A percentile compares a stretch with the other conserved stretches of the same genome.
phyloP scores from a whole-genome alignment of 2,113 vertebrate genomes.

The Montifringilla adamsi region DNA sequence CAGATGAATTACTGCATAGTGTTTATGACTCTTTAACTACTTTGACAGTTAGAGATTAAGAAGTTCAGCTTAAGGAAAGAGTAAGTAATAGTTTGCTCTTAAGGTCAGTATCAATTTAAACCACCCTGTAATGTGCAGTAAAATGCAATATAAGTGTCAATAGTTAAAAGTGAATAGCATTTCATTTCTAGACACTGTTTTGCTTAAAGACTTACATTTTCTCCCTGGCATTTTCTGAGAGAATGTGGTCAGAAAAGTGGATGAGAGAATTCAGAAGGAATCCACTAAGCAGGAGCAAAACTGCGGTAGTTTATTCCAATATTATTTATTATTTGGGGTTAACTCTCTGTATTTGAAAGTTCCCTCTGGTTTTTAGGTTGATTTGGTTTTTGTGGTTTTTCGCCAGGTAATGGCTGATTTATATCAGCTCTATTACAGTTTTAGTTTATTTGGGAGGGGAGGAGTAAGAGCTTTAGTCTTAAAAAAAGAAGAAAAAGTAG shows the following conservation, averaged over 20 bases:
- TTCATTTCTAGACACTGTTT: background rate
- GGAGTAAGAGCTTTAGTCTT: background rate
- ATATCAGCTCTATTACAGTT: background rate
- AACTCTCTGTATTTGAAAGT: background rate
- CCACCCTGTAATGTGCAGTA: background rate
- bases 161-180: background rate
- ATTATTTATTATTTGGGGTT: background rate
- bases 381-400: accelerated
- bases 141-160: background rate
- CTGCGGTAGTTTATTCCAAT: background rate
- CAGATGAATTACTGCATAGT: constrained; percentile 2
- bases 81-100: constrained; percentile 30
- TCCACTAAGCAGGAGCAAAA: background rate
- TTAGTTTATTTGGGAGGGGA: background rate
- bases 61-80: constrained; percentile 35
- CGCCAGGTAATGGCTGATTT: background rate
- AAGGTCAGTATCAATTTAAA: background rate
- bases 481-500: background rate
- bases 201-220: background rate
- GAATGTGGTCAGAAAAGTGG: background rate
- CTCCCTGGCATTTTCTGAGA: background rate
- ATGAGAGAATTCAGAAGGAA: background rate
- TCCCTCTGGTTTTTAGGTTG: background rate
- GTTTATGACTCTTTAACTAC: constrained; percentile 1
- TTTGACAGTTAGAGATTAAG: constrained; percentile 18